Conservation (phyloP, 2,797 vertebrate genomes). For the Gambusia yucatana region DNA sequence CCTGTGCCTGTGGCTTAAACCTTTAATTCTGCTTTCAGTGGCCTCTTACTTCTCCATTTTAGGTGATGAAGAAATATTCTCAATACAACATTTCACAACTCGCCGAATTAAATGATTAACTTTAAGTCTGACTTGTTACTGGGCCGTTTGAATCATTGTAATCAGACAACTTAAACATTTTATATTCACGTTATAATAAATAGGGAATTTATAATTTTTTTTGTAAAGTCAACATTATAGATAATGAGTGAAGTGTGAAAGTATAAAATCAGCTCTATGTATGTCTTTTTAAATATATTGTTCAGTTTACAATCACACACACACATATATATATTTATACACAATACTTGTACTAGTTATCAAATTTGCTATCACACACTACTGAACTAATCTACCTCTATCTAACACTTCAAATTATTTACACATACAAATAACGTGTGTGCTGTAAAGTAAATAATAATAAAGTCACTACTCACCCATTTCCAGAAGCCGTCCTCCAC, state of each 20-base stretch:
- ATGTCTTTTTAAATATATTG: neutral
- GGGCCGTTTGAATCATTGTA: neutral
- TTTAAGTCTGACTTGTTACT: neutral
- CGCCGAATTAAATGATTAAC: neutral
- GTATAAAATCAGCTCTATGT: neutral
- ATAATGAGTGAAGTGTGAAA: neutral
- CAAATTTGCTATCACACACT: neutral
- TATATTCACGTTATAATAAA: neutral
- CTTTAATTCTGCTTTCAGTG: conserved; percentile 77
- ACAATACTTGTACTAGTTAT: neutral
- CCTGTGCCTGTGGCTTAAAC: conserved; percentile 79
- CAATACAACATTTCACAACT: neutral
- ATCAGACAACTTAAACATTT: neutral
- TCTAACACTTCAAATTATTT: neutral
- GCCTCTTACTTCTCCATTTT: conserved; percentile 66
- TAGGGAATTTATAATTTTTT: neutral
- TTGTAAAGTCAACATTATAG: neutral
- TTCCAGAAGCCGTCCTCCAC: conserved; percentile 52
- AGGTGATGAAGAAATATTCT: conserved; percentile 30
- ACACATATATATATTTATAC: neutral
- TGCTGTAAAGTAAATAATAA: neutral
- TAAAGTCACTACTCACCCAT: conserved; percentile 73
- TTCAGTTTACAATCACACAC: neutral
- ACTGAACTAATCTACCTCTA: neutral
- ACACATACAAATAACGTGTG: neutral